Conservation (phyloP, 2,888 invertebrate genomes). For the Tenodera sinensis region DNA sequence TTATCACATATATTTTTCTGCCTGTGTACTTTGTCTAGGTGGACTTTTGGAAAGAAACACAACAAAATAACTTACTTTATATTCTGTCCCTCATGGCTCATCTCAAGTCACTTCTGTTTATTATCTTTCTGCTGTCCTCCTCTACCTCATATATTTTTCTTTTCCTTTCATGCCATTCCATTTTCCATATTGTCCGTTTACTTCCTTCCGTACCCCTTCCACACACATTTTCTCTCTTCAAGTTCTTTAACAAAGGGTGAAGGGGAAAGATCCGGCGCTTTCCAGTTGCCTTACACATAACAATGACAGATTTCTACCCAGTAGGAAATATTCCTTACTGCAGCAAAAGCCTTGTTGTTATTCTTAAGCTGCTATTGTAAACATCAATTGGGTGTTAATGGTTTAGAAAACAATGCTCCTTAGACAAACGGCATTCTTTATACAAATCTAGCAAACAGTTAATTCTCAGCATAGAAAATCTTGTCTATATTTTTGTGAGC, state of each 20-base stretch:
- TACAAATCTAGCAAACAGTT: background rate
- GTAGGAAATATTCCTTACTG: background rate
- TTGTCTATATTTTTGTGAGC: too few species aligned
- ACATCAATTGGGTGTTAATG: background rate
- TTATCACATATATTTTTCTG: too few species aligned
- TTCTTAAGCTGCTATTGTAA: background rate
- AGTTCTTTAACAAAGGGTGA: background rate
- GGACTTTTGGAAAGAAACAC: too few species aligned
- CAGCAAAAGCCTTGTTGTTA: background rate
- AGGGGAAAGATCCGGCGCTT: background rate
- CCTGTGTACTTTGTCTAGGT: too few species aligned
- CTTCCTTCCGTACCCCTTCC: background rate
- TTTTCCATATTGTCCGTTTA: background rate
- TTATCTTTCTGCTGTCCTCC: background rate
- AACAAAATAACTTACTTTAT: too few species aligned
- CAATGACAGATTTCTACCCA: background rate
- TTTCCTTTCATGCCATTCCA: background rate
- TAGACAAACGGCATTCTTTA: background rate
- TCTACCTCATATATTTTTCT: background rate
- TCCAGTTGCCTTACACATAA: background rate
- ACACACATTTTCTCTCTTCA: background rate
- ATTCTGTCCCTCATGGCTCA: background rate
- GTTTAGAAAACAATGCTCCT: background rate
- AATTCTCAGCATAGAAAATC: background rate
- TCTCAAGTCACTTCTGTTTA: background rate